Evolutionary conservation across 1,140 invertebrate genomes (phyloP).

Genomic region (Portunus trituberculatus): DNA sequence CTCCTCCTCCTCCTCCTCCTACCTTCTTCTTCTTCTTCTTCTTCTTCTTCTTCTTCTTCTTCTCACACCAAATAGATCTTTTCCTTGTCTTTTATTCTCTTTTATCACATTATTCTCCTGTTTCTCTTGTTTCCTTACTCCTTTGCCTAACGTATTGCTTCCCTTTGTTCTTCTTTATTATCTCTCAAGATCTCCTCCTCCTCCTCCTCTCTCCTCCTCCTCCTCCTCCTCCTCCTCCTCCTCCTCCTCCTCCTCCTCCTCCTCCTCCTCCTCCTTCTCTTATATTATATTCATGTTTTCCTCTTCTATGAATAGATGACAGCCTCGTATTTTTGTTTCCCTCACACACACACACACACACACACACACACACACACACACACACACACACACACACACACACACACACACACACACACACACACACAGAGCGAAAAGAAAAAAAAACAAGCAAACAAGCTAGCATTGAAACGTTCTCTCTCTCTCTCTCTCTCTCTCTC

Average conservation of each 20-base stretch:
- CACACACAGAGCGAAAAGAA: background rate
- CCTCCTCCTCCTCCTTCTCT: background rate
- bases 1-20: too few species aligned
- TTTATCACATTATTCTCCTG: background rate
- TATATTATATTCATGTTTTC: too few species aligned
- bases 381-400: too few species aligned
- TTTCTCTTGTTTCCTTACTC: background rate
- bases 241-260: background rate
- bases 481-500: slow-evolving; percentile 26
- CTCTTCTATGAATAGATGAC: background rate
- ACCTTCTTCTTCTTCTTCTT: background rate
- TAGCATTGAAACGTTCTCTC: background rate
- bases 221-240: too few species aligned
- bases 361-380: too few species aligned
- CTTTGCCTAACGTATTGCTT: background rate
- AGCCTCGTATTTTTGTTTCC: background rate
- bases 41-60: background rate
- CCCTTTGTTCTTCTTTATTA: background rate
- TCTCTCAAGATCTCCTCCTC: too few species aligned
- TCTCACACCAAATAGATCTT: background rate
- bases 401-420: background rate
- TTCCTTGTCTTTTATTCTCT: background rate
- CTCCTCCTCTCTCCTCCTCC: background rate
- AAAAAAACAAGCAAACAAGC: background rate
- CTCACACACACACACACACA: background rate